Evolutionary conservation across 2,888 invertebrate species (phyloP).

Genomic region (Muschampia plurimacula): DNA sequence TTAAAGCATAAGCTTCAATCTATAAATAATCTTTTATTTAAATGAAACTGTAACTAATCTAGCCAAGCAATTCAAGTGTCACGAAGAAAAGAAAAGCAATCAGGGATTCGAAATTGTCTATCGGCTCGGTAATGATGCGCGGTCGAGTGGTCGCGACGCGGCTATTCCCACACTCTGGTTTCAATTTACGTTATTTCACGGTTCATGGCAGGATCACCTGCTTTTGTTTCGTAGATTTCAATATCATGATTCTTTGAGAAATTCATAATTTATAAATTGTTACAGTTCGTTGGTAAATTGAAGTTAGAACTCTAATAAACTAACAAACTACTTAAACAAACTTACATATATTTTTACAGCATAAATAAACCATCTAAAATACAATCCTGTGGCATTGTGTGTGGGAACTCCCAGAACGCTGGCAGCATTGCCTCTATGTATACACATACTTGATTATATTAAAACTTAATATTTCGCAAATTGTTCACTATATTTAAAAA

Average conservation of each 20-base stretch:
- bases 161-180: slow-evolving; percentile 28
- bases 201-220: slow-evolving; percentile 20
- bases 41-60: slow-evolving; percentile 1
- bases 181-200: slow-evolving; percentile 29
- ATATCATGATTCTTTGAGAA: neutral
- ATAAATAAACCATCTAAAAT: too few species aligned
- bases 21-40: neutral
- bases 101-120: slow-evolving; percentile 1
- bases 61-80: neutral
- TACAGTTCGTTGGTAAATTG: neutral
- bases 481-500: too few species aligned
- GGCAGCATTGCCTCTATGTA: too few species aligned
- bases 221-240: slow-evolving; percentile 1
- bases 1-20: neutral
- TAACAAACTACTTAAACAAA: too few species aligned
- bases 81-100: slow-evolving; percentile 18
- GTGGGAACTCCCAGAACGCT: too few species aligned
- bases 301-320: too few species aligned
- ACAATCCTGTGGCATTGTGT: too few species aligned
- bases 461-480: too few species aligned
- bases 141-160: neutral
- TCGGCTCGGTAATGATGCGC: neutral
- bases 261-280: neutral
- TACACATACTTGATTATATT: too few species aligned
- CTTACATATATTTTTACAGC: too few species aligned